Percentiles rank a stretch among this genome's conserved stretches.
phyloP scores from a whole-genome alignment of 2,797 vertebrate genomes.

The Chiloscyllium punctatum region DNA sequence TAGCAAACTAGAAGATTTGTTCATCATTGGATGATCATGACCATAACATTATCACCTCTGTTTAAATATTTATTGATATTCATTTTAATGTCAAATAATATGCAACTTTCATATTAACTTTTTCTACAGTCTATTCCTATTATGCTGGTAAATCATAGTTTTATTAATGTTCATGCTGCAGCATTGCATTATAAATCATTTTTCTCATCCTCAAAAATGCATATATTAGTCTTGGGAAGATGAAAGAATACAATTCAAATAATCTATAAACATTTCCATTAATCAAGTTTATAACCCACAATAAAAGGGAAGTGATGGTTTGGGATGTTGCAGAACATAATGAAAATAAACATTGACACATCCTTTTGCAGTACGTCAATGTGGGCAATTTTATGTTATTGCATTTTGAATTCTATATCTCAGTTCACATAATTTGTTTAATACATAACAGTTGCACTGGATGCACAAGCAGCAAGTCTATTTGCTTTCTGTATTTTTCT shows the following conservation, averaged over 20 bases:
- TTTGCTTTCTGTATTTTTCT: not conserved
- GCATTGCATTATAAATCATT: not conserved
- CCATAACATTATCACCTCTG: conserved; percentile 16
- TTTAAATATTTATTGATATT: not conserved
- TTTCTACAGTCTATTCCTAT: not conserved
- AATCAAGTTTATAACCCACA: not conserved
- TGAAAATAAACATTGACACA: not conserved
- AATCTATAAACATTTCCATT: conserved; percentile 9
- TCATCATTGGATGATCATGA: not conserved
- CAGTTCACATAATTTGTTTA: not conserved
- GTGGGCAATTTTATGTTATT: conserved; percentile 2
- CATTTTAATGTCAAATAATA: not conserved
- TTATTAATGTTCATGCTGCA: not conserved
- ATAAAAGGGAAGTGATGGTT: not conserved
- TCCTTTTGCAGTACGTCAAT: not conserved
- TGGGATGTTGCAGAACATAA: not conserved
- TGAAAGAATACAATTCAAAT: not conserved
- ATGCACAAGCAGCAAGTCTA: not conserved
- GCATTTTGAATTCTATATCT: not conserved
- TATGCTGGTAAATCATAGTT: not conserved
- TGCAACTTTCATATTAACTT: not conserved
- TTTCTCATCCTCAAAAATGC: not conserved
- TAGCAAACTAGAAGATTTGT: not conserved
- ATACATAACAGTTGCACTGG: not conserved
- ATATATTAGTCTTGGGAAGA: not conserved